Percentiles rank a stretch among this genome's conserved stretches.
Conservation (phyloP, 2,113 vertebrate genomes). For the Caracal caracal region DNA sequence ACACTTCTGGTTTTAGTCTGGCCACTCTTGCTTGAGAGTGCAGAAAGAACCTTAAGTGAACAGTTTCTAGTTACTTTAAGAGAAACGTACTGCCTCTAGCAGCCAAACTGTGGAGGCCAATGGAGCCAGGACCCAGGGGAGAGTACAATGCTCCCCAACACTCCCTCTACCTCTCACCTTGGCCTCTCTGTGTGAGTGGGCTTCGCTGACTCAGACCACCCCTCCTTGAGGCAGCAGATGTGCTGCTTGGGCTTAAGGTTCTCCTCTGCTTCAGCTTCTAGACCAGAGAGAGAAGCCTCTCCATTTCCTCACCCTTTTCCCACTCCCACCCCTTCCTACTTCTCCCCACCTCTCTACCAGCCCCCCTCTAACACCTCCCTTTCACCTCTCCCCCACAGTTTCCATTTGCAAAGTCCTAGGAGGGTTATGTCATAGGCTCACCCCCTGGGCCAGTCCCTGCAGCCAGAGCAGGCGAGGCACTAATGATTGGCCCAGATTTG, state of each 20-base stretch:
- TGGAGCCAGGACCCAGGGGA: background rate
- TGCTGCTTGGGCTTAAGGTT: accelerated
- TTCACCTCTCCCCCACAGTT: background rate
- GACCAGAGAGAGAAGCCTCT: background rate
- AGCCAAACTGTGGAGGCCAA: background rate
- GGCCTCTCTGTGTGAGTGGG: background rate
- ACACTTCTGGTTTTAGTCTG: background rate
- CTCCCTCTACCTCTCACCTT: background rate
- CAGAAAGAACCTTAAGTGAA: background rate
- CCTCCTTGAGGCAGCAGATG: background rate
- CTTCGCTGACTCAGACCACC: background rate
- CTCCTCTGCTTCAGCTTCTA: background rate
- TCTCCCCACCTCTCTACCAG: background rate
- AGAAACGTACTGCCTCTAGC: background rate
- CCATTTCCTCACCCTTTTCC: background rate
- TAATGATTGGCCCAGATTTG: background rate
- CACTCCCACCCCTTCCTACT: background rate
- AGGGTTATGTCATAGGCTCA: background rate
- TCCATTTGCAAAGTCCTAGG: background rate
- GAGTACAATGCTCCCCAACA: too few species aligned
- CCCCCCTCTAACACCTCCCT: background rate
- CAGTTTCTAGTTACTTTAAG: background rate
- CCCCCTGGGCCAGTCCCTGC: background rate
- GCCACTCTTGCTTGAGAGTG: background rate
- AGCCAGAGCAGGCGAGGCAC: background rate